Evolutionary conservation across 2,888 invertebrate genomes (phyloP).

Genomic region (Eustalomyia histrio): DNA sequence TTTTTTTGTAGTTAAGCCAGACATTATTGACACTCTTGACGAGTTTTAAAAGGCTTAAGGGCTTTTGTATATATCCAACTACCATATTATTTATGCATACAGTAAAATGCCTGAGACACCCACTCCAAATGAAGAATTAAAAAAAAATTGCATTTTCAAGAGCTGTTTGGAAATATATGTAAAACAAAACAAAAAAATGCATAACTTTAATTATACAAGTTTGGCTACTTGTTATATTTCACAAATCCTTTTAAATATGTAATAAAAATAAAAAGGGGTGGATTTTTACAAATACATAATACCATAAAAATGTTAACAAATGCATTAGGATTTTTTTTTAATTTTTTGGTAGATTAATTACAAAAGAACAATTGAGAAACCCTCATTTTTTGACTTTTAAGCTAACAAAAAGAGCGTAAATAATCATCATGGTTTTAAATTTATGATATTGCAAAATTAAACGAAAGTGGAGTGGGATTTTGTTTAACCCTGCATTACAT

Average conservation of each 20-base stretch:
- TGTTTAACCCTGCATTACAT: background rate
- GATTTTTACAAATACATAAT: conserved; percentile 8
- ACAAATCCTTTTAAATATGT: conserved; percentile 14
- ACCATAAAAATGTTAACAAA: conserved; percentile 41
- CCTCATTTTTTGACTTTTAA: conserved; percentile 48
- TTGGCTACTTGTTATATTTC: conserved; percentile 42
- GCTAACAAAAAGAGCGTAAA: conserved; percentile 59
- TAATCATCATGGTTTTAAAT: conserved; percentile 22
- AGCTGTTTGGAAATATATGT: conserved; percentile 21
- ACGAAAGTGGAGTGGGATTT: background rate
- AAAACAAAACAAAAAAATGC: conserved; percentile 34
- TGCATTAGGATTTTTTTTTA: conserved; percentile 28
- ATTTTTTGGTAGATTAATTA: conserved; percentile 39
- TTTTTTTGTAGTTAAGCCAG: conserved; percentile 49
- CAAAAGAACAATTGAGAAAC: conserved; percentile 38
- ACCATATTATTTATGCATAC: conserved; percentile 44
- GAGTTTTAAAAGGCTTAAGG: conserved; percentile 59
- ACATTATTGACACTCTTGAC: conserved; percentile 66
- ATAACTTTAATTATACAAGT: conserved; percentile 51
- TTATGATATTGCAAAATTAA: background rate
- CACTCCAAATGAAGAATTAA: background rate
- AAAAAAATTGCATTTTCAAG: background rate
- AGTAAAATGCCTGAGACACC: conserved; percentile 25
- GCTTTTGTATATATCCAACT: conserved; percentile 36
- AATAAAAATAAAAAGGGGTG: conserved; percentile 18